Base-by-base conservation (phyloP, 2,888 invertebrate species). In the Hydropsyche betteni region DNA sequence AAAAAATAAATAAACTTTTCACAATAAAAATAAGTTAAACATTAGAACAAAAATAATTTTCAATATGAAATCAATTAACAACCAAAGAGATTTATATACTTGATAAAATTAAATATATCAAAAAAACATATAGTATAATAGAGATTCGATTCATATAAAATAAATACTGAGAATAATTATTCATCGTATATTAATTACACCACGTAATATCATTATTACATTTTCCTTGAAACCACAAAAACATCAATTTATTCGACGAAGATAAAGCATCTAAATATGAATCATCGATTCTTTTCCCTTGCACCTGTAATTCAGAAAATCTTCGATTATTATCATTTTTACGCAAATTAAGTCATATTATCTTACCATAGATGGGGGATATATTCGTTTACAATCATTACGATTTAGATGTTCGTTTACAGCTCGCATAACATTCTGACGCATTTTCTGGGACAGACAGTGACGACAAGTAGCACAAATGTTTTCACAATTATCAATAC, bases 171-270 rank as follows among this genome's bases (percentile, higher is more conserved):
- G 2, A 24, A 44, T 44, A 44, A 44, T 24, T 24, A 44, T 8
- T 4, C 1, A 44, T 44, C 4, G 44, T 44, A 55, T 3, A 74
- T 74, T 80, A 76, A 82, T 71, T 79, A 83, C 98, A 98, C 95
- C 96, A 98, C 44, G 90, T 88, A 4, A 84, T 80, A 82, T 98
- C 96, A 77, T 89, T 85, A 80, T 91, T 86, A 83, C 98, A 98
- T 87, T 97, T 98, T 69, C 94, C 95, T 84, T 93, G 90, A 84
- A 93, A 96, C 98, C 98, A 98, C 77, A 91, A 85, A 70, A 91
- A 88, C 83, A 96, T 91, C 78, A 95, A 85, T 82, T 91, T 90
- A 84, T 97, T 97, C 79, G 87, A 89, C 61, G 88, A 83, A 5
- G 91, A 89, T 77, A 94, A 87, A 38, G 88, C 84, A 74, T 88